Evolutionary conservation across 2,113 vertebrate species (phyloP).

Genomic region (Peucedramus taeniatus): DNA sequence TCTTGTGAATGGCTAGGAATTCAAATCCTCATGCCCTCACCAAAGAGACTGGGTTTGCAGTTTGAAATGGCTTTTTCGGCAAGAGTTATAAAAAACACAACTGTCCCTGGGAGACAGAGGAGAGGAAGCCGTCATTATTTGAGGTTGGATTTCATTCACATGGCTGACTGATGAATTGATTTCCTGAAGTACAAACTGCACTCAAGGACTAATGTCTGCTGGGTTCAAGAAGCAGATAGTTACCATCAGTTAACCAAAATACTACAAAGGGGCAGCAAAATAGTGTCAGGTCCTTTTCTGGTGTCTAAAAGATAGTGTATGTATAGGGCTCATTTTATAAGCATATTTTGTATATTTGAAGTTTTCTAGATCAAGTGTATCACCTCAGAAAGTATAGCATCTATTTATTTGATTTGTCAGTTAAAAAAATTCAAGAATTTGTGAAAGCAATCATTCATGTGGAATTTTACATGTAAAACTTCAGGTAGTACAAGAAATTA

Average conservation of each 20-base stretch:
- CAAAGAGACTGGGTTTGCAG: not conserved
- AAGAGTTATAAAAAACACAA: constrained; percentile 37
- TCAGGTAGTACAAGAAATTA: not conserved
- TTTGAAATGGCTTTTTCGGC: not conserved
- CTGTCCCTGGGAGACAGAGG: not conserved
- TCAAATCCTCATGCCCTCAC: not conserved
- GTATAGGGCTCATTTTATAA: not conserved
- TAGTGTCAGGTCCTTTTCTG: not conserved
- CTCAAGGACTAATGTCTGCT: not conserved
- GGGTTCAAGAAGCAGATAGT: not conserved
- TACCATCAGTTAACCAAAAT: not conserved
- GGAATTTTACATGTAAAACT: not conserved
- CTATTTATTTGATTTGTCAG: not conserved
- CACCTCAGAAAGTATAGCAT: not conserved
- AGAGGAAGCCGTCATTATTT: not conserved
- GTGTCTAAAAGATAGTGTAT: not conserved
- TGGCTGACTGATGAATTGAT: not conserved
- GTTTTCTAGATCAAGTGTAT: not conserved
- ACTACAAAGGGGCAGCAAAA: not conserved
- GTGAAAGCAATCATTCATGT: not conserved
- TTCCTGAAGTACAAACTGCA: constrained; percentile 4
- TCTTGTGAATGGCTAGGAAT: not conserved
- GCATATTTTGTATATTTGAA: not conserved
- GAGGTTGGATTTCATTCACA: not conserved
- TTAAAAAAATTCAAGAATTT: not conserved